Percentiles rank a stretch among this genome's conserved stretches.
These are phyloP conservation scores for Platycercus adscitus DNA, from an alignment of 2,113 vertebrate species.

Conservation along the genomic window DNA sequence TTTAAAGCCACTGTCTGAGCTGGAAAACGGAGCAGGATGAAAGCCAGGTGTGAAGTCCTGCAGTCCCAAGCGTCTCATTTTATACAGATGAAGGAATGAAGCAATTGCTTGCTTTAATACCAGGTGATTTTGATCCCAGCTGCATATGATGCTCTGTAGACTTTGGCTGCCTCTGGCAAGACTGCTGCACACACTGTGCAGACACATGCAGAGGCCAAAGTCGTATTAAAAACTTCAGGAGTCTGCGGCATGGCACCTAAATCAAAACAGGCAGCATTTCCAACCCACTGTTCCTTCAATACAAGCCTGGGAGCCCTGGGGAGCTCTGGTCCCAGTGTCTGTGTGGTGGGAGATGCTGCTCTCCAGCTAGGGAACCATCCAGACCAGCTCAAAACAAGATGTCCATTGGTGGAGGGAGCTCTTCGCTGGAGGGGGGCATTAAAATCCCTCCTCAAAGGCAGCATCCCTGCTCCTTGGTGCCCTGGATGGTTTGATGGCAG, in stretches of 20 bases:
- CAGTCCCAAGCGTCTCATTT: neutral
- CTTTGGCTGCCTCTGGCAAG: neutral
- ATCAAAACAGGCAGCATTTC: neutral
- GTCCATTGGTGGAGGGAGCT: neutral
- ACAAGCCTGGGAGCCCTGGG: neutral
- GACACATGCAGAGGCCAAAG: neutral
- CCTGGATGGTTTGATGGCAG: neutral
- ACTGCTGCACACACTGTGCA: neutral
- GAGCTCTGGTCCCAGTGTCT: neutral
- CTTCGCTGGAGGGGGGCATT: neutral
- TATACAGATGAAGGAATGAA: neutral
- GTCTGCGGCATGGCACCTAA: neutral
- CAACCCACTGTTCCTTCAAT: neutral
- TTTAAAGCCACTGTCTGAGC: neutral
- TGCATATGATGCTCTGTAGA: neutral
- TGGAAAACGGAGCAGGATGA: neutral
- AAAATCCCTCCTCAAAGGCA: neutral
- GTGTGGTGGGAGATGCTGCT: neutral
- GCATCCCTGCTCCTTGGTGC: rapidly evolving
- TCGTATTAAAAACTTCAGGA: neutral
- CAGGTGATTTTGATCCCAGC: neutral
- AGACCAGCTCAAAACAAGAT: neutral
- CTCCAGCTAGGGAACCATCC: neutral
- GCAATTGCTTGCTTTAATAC: neutral
- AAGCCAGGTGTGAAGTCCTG: neutral